Evolutionary conservation across 2,888 invertebrate genomes (phyloP).

Genomic region (Clivina fossor): DNA sequence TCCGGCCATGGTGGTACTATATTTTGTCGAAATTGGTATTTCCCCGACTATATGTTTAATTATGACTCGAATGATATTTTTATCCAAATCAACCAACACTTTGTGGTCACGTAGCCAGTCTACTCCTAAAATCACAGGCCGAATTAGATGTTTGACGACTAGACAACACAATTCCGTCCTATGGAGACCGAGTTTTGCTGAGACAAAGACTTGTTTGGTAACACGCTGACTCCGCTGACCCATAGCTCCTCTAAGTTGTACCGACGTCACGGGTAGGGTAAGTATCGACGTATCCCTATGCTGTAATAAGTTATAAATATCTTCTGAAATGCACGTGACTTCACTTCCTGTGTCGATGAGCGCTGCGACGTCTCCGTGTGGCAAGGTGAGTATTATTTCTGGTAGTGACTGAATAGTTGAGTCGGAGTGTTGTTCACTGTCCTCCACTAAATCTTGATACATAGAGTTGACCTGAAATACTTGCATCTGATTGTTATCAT

Average conservation of each 20-base stretch:
- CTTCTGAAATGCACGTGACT: slow-evolving; percentile 33
- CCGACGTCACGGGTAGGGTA: slow-evolving; percentile 34
- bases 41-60: not conserved
- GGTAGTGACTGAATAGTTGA: no score
- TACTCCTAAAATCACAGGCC: slow-evolving; percentile 37
- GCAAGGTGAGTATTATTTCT: not conserved
- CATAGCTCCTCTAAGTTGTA: slow-evolving; percentile 28
- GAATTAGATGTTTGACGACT: slow-evolving; percentile 35
- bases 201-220: slow-evolving; percentile 29
- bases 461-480: no score
- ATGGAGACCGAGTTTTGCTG: slow-evolving; percentile 7
- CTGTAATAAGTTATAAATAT: slow-evolving; percentile 13
- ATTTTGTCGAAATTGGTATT: not conserved
- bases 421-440: no score
- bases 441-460: no score
- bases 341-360: slow-evolving; percentile 37
- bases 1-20: not conserved
- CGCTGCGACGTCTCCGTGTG: not conserved
- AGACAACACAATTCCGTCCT: slow-evolving; percentile 26
- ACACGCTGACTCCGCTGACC: slow-evolving; percentile 32
- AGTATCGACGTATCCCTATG: not conserved
- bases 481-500: no score
- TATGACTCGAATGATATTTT: not conserved
- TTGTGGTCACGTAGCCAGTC: slow-evolving; percentile 26
- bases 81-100: slow-evolving; percentile 23